Evolutionary conservation across 2,797 vertebrate species (phyloP).

Genomic region (Mionectes olivaceus): DNA sequence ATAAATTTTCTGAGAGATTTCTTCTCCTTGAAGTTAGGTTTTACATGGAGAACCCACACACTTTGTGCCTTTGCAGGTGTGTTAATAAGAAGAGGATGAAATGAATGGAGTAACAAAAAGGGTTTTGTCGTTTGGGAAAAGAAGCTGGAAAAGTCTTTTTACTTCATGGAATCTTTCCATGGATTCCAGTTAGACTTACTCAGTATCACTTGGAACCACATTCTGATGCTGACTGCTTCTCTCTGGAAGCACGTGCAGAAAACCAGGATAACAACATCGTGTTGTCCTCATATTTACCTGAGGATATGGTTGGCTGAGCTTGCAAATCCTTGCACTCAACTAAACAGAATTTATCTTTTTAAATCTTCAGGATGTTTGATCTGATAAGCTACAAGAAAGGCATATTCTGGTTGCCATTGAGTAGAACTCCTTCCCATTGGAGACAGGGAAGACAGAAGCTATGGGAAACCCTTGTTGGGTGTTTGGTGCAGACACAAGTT

Average conservation of each 20-base stretch:
- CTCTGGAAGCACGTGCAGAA: neutral
- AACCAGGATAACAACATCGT: neutral
- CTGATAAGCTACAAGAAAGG: neutral
- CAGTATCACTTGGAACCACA: neutral
- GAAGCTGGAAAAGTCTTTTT: neutral
- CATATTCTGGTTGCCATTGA: neutral
- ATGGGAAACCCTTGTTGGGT: fast-evolving
- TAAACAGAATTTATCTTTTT: neutral
- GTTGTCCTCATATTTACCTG: neutral
- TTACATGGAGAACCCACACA: neutral
- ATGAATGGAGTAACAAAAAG: neutral
- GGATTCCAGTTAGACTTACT: neutral
- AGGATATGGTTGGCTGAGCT: neutral
- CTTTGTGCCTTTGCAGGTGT: neutral
- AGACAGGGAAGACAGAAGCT: neutral
- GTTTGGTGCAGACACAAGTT: neutral
- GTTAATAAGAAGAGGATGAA: neutral
- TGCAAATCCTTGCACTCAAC: neutral
- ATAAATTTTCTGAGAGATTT: neutral
- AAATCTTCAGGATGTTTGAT: neutral
- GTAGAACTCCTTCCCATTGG: neutral
- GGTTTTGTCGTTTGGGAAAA: neutral
- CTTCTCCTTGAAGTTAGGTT: neutral
- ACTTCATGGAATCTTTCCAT: neutral
- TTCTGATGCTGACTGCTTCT: neutral